A percentile compares a stretch with the other conserved stretches of the same genome.
phyloP scores from a whole-genome alignment of 2,113 vertebrate species.

The Pipra filicauda region DNA sequence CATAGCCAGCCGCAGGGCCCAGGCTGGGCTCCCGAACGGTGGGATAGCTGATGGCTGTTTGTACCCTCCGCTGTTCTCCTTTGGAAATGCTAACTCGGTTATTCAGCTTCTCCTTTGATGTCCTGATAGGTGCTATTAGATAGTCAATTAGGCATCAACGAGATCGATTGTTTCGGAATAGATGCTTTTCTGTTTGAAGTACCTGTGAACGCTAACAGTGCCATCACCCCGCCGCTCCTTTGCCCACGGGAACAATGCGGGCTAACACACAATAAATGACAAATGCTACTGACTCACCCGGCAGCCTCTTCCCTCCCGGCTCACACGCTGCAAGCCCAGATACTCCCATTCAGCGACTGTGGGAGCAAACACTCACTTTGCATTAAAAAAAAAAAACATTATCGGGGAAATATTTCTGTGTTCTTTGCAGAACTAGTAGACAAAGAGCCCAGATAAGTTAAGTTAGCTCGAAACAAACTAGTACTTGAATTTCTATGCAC shows the following conservation, averaged over 20 bases:
- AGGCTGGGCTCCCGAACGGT: background rate
- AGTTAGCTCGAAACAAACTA: background rate
- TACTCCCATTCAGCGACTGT: background rate
- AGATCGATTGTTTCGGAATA: slow-evolving; percentile 58
- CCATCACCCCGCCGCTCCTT: background rate
- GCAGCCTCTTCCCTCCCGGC: background rate
- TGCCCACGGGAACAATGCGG: background rate
- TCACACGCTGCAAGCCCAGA: background rate
- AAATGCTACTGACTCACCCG: background rate
- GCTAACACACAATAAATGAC: slow-evolving; percentile 7
- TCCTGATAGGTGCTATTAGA: slow-evolving; percentile 63
- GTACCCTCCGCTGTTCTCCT: slow-evolving; percentile 25
- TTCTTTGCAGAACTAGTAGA: background rate
- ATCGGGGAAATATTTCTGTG: background rate
- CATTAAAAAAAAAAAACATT: background rate
- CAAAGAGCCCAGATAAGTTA: background rate
- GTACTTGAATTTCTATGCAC: background rate
- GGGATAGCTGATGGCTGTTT: slow-evolving; percentile 44
- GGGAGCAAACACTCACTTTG: background rate
- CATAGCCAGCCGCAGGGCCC: background rate
- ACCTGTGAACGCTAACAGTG: slow-evolving; percentile 29
- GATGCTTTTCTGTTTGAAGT: slow-evolving; percentile 57
- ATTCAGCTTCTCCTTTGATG: slow-evolving; percentile 62
- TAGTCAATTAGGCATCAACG: slow-evolving; percentile 67
- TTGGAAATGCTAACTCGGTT: slow-evolving; percentile 70